Base-by-base conservation (phyloP, 2,888 invertebrate genomes). In the Pammene aurita region DNA sequence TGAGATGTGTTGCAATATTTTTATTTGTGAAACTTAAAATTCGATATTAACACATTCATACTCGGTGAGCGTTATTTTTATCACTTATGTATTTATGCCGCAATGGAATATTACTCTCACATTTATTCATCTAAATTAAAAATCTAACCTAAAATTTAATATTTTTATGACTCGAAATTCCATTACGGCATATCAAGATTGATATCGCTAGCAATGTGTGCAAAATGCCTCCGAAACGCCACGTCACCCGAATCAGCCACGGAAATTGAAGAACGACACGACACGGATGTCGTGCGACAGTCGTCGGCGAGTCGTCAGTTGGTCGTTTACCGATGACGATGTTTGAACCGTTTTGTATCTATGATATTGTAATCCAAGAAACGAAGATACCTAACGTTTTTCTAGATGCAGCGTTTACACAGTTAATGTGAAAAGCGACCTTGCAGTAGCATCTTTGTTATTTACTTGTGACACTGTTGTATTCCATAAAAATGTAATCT, bases 141-240 rank as follows among this genome's bases (percentile, higher is more conserved):
- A 65, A 69, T 58, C 56, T 55, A 7, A 42, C n/a, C n/a, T 50
- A 72, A 42, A 41, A 65, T 44, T 35, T 55, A 42, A 14, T 38
- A 58, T 54, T 26, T 42, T 57, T 52, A 57, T 60, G n/a, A 52
- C 16, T 46, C 65, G 61, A 75, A 74, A 76, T 71, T 68, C 82
- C 86, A 85, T 90, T 90, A 84, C 84, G 86, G 81, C 85, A 74
- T 86, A 82, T 52, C 38, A 62, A 18, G 77, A 77, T 80, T 80
- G 76, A 83, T 87, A 89, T 87, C 85, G 84, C 88, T 89, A 90
- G 90, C 90, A 89, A 90, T 91, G 92, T 92, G 92, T 91, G 92
- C 91, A 90, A 90, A 87, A 83, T 81, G 84, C 84, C 87, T 84
- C 82, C 76, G 74, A 81, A 82, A 80, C 83, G 85, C 77, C 82